phyloP scores from a whole-genome alignment of 2,888 invertebrate genomes.

The Lithophane socia region DNA sequence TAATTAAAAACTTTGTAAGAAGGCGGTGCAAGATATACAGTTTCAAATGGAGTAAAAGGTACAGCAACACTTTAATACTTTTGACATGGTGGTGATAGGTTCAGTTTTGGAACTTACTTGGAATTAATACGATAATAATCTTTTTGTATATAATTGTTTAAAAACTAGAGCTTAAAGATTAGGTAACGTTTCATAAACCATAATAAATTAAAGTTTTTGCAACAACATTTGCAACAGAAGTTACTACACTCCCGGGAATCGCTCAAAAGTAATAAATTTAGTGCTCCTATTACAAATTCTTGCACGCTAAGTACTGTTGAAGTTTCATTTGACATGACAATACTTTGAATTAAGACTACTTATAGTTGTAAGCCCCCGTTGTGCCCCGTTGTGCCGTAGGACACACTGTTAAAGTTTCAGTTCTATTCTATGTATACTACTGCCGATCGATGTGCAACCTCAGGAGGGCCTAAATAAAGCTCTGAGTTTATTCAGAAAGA shows the following conservation, averaged over 20 bases:
- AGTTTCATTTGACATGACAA: slow-evolving; percentile 19
- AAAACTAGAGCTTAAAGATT: not conserved
- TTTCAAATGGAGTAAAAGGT: not conserved
- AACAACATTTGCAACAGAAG: not conserved
- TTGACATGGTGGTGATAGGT: no score
- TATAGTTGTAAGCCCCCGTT: not conserved
- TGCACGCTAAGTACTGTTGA: slow-evolving; percentile 10
- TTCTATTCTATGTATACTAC: not conserved
- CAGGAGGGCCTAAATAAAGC: no score
- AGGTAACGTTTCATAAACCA: not conserved
- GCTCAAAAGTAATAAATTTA: slow-evolving; percentile 13
- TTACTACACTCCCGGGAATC: slow-evolving; percentile 3
- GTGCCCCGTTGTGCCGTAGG: no score
- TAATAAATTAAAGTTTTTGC: slow-evolving; percentile 8
- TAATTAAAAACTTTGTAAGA: slow-evolving; percentile 3
- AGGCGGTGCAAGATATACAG: not conserved
- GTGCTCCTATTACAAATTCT: slow-evolving; percentile 4
- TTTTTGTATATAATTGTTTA: not conserved
- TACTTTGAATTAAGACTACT: slow-evolving; percentile 18
- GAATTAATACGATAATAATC: not conserved
- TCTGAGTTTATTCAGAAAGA: not conserved
- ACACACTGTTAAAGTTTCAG: not conserved
- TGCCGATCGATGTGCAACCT: not conserved
- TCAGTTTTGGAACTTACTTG: not conserved
- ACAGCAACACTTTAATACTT: no score